A percentile compares a stretch with the other conserved stretches of the same genome.
phyloP scores from a whole-genome alignment of 2,797 vertebrate genomes.

The Gymnocypris eckloni region DNA sequence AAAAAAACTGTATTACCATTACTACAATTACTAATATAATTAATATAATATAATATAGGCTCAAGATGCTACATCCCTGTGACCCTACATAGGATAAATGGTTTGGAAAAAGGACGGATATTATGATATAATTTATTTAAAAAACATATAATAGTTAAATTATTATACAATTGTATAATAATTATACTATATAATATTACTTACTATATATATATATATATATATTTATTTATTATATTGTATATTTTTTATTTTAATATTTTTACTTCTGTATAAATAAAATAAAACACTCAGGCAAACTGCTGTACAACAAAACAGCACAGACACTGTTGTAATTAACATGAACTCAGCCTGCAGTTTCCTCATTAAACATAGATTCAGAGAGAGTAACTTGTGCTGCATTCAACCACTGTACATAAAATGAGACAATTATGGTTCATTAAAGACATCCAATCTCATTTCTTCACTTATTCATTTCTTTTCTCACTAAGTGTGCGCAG shows the following conservation, averaged over 20 bases:
- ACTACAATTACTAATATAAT: not conserved
- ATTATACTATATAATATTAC: too few relatives aligned
- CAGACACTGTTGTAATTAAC: slow-evolving; percentile 13
- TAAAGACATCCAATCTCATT: not conserved
- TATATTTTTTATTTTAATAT: too few relatives aligned
- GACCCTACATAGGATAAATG: too few relatives aligned
- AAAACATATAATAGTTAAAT: too few relatives aligned
- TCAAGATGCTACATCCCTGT: too few relatives aligned
- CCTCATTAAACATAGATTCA: slow-evolving; percentile 27
- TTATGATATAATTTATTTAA: too few relatives aligned
- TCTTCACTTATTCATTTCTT: not conserved
- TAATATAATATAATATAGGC: too few relatives aligned
- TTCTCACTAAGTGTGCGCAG: not conserved
- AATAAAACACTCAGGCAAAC: not conserved
- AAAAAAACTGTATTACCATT: not conserved
- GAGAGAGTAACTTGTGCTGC: not conserved
- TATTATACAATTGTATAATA: too few relatives aligned
- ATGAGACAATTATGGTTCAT: not conserved
- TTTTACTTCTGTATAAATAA: not conserved
- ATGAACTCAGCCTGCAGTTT: slow-evolving; percentile 13
- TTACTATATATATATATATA: too few relatives aligned
- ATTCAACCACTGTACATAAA: not conserved
- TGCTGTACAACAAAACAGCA: not conserved
- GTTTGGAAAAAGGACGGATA: too few relatives aligned
- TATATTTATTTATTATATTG: not conserved